Evolutionary conservation across 2,797 vertebrate genomes (phyloP), one percentile per base, ranked within the genome.

Genomic region (Pogoniulus pusillus): DNA sequence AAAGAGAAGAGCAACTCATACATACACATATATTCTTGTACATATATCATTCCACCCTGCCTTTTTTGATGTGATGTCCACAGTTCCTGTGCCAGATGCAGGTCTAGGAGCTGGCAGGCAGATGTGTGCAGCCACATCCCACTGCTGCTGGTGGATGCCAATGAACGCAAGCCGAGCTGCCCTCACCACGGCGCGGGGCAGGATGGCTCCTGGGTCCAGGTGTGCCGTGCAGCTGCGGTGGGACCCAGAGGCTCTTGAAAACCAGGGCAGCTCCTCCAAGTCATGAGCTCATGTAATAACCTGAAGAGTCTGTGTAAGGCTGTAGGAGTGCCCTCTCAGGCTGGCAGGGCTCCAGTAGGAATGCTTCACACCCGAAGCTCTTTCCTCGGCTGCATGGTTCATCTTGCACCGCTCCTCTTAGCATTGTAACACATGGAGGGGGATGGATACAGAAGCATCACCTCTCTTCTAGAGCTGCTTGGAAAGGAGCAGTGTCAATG

Each of bases 271-370:
- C 91, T 86, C 82, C 94, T 92, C 76, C 12, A 95, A 94, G 93
- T 88, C 92, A 93, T 94, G 93, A 95, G 62, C 94, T 95, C 45
- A 41, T 95, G 94, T 96, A 94, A 94, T 96, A 95, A 97, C 95
- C 96, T 97, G 96, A 96, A 96, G 96, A 96, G 95, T 97, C 96
- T 89, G 95, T 11, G 68, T 97, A 97, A 97, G 97, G 97, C 97
- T 97, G 96, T 96, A 66, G 93, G 96, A 94, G 96, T 96, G 96
- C 88, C 95, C 73, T 95, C 88, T 96, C 95, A 90, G 93, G 96
- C 94, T 90, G 93, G 96, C 90, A 95, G 94, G 92, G 91, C 93
- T 97, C 87, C 94, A 91, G n/a, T 13, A 95, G 81, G 91, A 96
- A 83, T 75, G 95, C 93, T 95, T 97, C 90, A 90, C 84, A 79